Conservation (phyloP, 2,888 invertebrate genomes). For the Ptychoptera contaminata region DNA sequence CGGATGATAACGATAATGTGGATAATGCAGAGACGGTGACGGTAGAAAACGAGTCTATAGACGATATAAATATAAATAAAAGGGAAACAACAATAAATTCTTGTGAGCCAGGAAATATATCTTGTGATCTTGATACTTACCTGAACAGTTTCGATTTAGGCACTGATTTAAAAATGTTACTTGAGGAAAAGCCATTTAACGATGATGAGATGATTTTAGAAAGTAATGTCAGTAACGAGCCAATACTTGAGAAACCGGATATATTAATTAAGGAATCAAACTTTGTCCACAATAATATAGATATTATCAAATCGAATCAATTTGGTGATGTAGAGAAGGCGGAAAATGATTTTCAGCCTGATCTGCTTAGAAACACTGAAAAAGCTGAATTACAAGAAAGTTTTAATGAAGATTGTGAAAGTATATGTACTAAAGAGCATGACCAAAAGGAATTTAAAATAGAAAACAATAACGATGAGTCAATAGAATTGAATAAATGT, state of each 20-base stretch:
- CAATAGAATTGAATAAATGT: neutral
- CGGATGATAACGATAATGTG: too few relatives aligned
- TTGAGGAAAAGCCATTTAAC: neutral
- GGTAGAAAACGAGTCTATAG: too few relatives aligned
- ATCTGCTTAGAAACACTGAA: slow-evolving; percentile 19
- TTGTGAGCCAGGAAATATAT: slow-evolving; percentile 6
- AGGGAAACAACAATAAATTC: neutral
- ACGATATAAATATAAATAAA: neutral
- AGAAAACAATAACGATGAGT: slow-evolving; percentile 4
- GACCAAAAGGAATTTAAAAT: slow-evolving; percentile 1
- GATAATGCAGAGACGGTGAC: too few relatives aligned
- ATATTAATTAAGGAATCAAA: slow-evolving; percentile 20
- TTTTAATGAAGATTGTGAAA: slow-evolving; percentile 6
- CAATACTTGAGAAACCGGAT: slow-evolving; percentile 19
- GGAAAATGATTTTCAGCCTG: slow-evolving; percentile 15
- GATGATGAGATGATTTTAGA: slow-evolving; percentile 7
- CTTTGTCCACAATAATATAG: neutral
- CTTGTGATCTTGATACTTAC: slow-evolving; percentile 13
- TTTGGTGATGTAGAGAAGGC: neutral
- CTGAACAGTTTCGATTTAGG: slow-evolving; percentile 10
- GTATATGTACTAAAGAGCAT: neutral
- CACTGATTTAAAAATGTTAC: slow-evolving; percentile 3
- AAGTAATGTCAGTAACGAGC: slow-evolving; percentile 9
- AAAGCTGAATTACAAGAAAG: neutral
- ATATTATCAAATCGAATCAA: neutral